A percentile compares a stretch with the other conserved stretches of the same genome.
Conservation (phyloP, 2,888 invertebrate genomes). For the Andrena camellia region DNA sequence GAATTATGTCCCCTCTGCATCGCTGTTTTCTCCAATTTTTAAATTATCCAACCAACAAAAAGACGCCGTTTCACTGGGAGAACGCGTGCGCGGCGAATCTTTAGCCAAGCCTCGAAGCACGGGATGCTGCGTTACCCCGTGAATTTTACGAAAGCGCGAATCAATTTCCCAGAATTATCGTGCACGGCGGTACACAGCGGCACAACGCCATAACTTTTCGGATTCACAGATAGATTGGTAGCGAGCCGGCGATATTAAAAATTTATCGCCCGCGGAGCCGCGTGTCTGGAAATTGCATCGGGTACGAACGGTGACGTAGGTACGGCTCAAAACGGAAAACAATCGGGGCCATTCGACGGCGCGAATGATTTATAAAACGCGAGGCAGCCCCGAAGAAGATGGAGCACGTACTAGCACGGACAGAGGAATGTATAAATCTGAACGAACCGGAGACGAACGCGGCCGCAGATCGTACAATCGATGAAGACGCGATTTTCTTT, state of each 20-base stretch:
- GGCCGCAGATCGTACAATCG: background rate
- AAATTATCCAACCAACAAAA: constrained; percentile 45
- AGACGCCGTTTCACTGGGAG: background rate
- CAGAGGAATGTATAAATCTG: background rate
- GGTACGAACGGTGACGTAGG: background rate
- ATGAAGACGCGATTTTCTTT: background rate
- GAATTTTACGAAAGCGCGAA: background rate
- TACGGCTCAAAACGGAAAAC: background rate
- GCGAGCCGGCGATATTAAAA: constrained; percentile 22
- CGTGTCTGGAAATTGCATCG: constrained; percentile 1
- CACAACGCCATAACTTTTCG: background rate
- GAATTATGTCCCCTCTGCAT: constrained; percentile 55
- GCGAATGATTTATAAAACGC: constrained; percentile 22
- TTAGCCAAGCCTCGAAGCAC: background rate
- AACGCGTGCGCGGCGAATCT: background rate
- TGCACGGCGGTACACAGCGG: background rate
- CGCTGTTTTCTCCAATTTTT: constrained; percentile 61
- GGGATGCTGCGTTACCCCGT: background rate
- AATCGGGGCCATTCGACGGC: background rate
- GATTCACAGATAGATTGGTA: background rate
- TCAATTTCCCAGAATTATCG: background rate
- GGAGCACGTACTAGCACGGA: background rate
- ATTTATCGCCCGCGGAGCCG: background rate
- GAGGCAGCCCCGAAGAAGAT: background rate
- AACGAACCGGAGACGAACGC: background rate